These are phyloP conservation scores for Suillia variegata DNA, from an alignment of 2,888 invertebrate genomes.

Conservation along the genomic window DNA sequence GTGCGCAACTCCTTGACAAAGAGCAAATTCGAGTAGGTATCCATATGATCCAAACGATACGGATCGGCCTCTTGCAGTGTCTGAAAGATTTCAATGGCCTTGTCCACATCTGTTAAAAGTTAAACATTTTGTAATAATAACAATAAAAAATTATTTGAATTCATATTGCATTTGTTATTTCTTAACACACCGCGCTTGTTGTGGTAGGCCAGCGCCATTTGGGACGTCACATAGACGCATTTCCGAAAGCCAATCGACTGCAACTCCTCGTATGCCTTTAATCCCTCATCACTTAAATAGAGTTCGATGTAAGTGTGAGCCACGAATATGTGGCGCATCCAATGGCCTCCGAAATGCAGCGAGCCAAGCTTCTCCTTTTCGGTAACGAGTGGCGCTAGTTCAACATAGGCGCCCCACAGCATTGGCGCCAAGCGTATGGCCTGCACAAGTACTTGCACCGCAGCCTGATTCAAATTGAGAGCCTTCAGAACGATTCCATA, in stretches of 20 bases:
- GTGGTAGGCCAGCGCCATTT: conserved; percentile 91
- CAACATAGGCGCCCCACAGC: conserved; percentile 95
- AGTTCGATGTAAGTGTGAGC: conserved; percentile 89
- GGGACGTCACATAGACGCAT: conserved; percentile 87
- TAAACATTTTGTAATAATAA: conserved; percentile 1
- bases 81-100: conserved; percentile 84
- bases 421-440: conserved; percentile 80
- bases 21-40: conserved; percentile 93
- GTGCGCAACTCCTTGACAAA: conserved; percentile 93
- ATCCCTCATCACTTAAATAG: conserved; percentile 86
- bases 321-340: conserved; percentile 93
- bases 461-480: conserved; percentile 78
- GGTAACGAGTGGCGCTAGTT: conserved; percentile 82
- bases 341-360: conserved; percentile 79
- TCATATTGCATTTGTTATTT: background rate
- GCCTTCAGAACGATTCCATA: conserved; percentile 91
- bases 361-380: conserved; percentile 77
- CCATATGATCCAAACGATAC: conserved; percentile 92
- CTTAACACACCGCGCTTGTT: conserved; percentile 77
- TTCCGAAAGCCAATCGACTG: conserved; percentile 81
- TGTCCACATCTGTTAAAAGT: conserved; percentile 76
- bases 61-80: conserved; percentile 87
- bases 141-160: background rate
- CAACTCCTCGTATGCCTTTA: conserved; percentile 80
- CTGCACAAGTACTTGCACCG: conserved; percentile 78